A percentile compares a stretch with the other conserved stretches of the same genome.
Conservation (phyloP, 2,113 vertebrate genomes). For the Gallinago jamesoni region DNA sequence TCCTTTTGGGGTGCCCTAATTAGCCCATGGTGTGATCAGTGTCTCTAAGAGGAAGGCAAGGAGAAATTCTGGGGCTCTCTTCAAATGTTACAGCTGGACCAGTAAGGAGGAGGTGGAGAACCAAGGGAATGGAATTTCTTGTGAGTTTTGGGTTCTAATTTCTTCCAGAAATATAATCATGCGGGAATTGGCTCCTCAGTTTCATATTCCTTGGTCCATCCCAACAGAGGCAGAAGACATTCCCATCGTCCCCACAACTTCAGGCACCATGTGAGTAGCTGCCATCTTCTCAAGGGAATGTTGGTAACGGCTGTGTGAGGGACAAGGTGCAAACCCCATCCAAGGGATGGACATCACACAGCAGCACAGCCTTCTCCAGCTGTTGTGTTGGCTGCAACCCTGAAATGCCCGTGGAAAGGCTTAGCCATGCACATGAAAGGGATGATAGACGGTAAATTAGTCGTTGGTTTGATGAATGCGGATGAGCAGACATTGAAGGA, state of each 20-base stretch:
- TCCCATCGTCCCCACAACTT: slow-evolving; percentile 97
- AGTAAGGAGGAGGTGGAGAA: not conserved
- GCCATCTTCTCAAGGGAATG: not conserved
- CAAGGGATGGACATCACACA: not conserved
- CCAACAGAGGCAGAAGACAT: slow-evolving; percentile 98
- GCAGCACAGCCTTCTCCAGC: not conserved
- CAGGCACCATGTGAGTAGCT: slow-evolving; percentile 95
- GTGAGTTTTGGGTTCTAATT: not conserved
- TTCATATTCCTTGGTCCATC: slow-evolving; percentile 98
- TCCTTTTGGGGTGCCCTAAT: not conserved
- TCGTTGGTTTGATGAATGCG: not conserved
- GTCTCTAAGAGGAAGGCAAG: not conserved
- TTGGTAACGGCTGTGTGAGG: not conserved
- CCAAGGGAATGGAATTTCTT: not conserved
- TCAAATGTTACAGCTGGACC: not conserved
- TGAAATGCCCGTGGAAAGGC: not conserved
- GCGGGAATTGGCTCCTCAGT: slow-evolving; percentile 96
- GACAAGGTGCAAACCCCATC: not conserved
- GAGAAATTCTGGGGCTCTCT: not conserved
- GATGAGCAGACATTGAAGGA: not conserved
- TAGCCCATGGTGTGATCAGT: not conserved
- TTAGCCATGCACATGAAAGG: not conserved
- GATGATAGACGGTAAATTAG: not conserved
- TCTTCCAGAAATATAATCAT: slow-evolving; percentile 93
- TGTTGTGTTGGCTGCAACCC: not conserved